phyloP scores from a whole-genome alignment of 1,140 invertebrate species.

The Panulirus ornatus region DNA sequence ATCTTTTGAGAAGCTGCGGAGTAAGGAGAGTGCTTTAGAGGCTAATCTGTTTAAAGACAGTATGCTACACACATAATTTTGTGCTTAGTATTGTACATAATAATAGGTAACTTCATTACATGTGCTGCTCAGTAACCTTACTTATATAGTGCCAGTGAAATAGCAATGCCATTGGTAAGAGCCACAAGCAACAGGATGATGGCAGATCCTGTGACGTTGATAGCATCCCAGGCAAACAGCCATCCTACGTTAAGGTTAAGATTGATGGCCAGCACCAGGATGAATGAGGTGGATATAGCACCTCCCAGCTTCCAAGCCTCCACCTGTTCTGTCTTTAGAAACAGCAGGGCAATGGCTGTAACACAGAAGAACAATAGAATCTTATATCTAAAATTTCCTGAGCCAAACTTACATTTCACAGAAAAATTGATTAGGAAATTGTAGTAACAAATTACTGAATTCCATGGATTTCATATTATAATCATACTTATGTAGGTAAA shows the following conservation, averaged over 20 bases:
- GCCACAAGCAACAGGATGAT: not conserved
- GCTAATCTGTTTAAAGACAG: too few relatives aligned
- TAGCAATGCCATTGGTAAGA: constrained; percentile 5
- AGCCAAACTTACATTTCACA: too few relatives aligned
- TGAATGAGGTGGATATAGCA: constrained; percentile 2
- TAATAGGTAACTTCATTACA: too few relatives aligned
- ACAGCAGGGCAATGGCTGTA: constrained; percentile 25
- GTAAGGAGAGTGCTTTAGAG: too few relatives aligned
- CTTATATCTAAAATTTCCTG: too few relatives aligned
- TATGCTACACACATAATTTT: too few relatives aligned
- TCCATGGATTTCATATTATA: too few relatives aligned
- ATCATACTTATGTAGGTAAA: too few relatives aligned
- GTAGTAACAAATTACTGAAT: too few relatives aligned
- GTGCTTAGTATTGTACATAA: too few relatives aligned
- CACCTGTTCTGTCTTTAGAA: not conserved
- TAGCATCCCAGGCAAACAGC: constrained; percentile 46
- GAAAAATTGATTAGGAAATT: not conserved
- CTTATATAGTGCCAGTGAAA: too few relatives aligned
- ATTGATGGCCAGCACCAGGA: constrained; percentile 21
- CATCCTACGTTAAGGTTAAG: constrained; percentile 37
- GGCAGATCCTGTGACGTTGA: not conserved
- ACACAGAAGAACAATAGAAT: not conserved
- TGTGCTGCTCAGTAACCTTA: too few relatives aligned
- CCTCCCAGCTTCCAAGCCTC: constrained; percentile 25
- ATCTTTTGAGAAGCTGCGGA: constrained; percentile 35